phyloP scores from a whole-genome alignment of 2,113 vertebrate species.

The Poecilia latipinna region DNA sequence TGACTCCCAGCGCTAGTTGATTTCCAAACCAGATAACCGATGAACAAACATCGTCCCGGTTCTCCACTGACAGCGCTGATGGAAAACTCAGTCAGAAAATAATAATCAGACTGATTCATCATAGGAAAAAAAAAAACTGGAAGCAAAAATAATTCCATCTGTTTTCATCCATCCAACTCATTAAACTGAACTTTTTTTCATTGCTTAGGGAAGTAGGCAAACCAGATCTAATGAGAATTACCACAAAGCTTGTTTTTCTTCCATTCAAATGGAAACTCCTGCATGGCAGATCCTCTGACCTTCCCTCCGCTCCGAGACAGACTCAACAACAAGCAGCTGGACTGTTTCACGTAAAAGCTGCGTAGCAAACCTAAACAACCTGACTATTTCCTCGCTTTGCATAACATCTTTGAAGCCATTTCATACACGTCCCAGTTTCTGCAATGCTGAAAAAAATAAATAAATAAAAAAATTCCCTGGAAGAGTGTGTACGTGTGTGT shows the following conservation, averaged over 20 bases:
- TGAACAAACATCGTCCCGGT: conserved; percentile 21
- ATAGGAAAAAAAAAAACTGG: conserved; percentile 20
- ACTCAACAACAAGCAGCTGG: conserved; percentile 31
- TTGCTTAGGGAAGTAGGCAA: neutral
- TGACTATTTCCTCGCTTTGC: neutral
- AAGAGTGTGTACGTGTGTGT: conserved; percentile 19
- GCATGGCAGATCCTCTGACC: conserved; percentile 30
- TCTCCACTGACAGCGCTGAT: conserved; percentile 35
- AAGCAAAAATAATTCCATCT: conserved; percentile 16
- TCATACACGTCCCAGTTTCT: neutral
- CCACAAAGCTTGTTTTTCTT: conserved; percentile 1
- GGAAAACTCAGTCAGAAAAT: conserved; percentile 31
- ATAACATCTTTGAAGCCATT: neutral
- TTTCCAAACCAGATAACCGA: conserved; percentile 43
- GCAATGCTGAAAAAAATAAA: neutral
- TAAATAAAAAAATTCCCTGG: neutral
- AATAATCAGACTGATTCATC: conserved; percentile 58
- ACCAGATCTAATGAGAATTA: neutral
- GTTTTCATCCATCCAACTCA: conserved; percentile 20
- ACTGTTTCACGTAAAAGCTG: conserved; percentile 8
- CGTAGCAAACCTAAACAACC: conserved; percentile 12
- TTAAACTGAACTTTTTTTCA: conserved; percentile 12
- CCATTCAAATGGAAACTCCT: conserved; percentile 23
- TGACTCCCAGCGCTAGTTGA: conserved; percentile 13
- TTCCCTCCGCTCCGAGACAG: conserved; percentile 17